A percentile compares a stretch with the other conserved stretches of the same genome.
Evolutionary conservation across 2,113 vertebrate genomes (phyloP).

Genomic region (Laticauda colubrina): DNA sequence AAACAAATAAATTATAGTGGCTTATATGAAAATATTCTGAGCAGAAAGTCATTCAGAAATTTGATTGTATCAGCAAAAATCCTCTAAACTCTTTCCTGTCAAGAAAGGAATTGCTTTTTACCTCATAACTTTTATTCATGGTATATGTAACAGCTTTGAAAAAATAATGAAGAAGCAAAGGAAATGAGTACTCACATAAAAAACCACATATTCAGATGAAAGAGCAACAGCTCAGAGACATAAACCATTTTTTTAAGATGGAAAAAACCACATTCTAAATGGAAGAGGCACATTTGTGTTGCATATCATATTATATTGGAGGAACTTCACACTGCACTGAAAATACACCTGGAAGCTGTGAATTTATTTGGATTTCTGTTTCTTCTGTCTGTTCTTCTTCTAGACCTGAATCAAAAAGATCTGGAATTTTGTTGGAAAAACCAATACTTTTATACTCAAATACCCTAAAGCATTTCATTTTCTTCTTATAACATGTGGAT

Average conservation of each 20-base stretch:
- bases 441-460: background rate
- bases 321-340: background rate
- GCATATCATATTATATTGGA: background rate
- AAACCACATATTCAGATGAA: background rate
- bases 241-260: background rate
- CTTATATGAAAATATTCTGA: background rate
- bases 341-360: background rate
- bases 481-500: background rate
- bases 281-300: background rate
- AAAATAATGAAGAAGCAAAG: background rate
- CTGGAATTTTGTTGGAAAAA: background rate
- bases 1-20: background rate
- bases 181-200: background rate
- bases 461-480: background rate
- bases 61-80: background rate
- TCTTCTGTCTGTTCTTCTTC: background rate
- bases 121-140: background rate
- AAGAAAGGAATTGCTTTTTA: background rate
- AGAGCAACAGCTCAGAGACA: background rate
- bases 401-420: background rate
- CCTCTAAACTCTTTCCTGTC: background rate
- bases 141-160: background rate
- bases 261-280: background rate
- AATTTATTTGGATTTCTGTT: background rate
- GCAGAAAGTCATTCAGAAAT: background rate